Percentiles rank a stretch among this genome's conserved stretches.
Conservation (phyloP, 2,797 vertebrate species). For the Pempheris klunzingeri region DNA sequence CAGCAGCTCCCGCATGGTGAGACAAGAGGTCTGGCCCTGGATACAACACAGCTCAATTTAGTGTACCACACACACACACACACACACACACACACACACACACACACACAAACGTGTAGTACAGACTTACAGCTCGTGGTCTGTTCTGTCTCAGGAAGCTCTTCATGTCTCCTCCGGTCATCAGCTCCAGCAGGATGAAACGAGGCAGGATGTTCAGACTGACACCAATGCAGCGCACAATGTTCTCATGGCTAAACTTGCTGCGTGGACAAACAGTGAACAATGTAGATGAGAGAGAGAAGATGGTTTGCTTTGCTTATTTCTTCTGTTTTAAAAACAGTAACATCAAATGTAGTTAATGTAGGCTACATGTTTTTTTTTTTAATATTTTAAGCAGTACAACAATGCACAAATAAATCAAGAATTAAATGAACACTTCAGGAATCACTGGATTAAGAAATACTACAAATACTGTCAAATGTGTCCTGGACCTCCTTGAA, state of each 20-base stretch:
- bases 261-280: conserved; percentile 74
- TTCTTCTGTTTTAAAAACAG: background rate
- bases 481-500: background rate
- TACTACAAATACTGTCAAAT: background rate
- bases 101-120: background rate
- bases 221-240: conserved; percentile 91
- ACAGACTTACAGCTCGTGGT: conserved; percentile 87
- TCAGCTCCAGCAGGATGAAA: conserved; percentile 95
- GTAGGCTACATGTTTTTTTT: background rate
- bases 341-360: background rate
- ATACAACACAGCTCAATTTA: conserved; percentile 48
- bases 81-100: background rate
- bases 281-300: background rate
- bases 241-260: conserved; percentile 95
- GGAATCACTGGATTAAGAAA: background rate
- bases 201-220: conserved; percentile 91
- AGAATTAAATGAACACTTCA: background rate
- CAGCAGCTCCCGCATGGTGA: conserved; percentile 92
- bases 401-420: background rate
- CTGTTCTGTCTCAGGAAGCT: conserved; percentile 93
- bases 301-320: background rate
- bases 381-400: background rate
- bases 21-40: conserved; percentile 88
- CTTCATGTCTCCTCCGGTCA: conserved; percentile 96
- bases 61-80: background rate